These are phyloP conservation scores for Zaprionus gabonicus DNA, from an alignment of 1,140 invertebrate genomes.

Conservation along the genomic window DNA sequence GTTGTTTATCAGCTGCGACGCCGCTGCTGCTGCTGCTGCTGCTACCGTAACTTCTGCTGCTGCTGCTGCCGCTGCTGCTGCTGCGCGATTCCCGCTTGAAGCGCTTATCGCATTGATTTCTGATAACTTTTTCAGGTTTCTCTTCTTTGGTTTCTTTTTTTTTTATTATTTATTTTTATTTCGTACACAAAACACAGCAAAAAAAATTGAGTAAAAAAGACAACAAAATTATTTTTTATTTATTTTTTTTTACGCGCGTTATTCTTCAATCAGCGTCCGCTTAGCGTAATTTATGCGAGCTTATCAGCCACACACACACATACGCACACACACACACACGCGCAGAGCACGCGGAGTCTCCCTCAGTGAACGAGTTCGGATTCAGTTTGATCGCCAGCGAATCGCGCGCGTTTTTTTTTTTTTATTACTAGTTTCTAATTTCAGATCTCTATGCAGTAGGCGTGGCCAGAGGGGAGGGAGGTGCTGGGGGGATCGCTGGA, in stretches of 20 bases:
- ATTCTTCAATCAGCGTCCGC: slow-evolving; percentile 55
- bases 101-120: slow-evolving; percentile 52
- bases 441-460: too few relatives aligned
- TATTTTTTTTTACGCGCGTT: slow-evolving; percentile 14
- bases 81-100: slow-evolving; percentile 33
- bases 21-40: slow-evolving; percentile 17
- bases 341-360: not conserved
- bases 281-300: slow-evolving; percentile 59
- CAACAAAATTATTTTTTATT: slow-evolving; percentile 1
- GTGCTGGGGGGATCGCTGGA: not conserved
- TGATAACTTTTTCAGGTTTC: slow-evolving; percentile 55
- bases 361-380: not conserved
- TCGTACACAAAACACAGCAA: slow-evolving; percentile 32
- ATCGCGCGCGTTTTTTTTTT: not conserved
- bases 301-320: slow-evolving; percentile 51
- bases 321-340: not conserved
- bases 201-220: slow-evolving; percentile 39
- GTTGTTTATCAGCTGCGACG: slow-evolving; percentile 47
- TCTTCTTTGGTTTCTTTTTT: slow-evolving; percentile 24
- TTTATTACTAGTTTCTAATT: not conserved
- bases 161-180: slow-evolving; percentile 25
- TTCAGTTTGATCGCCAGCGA: not conserved
- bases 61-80: slow-evolving; percentile 7
- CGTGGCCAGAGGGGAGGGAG: not conserved
- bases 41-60: slow-evolving; percentile 28